A percentile compares a stretch with the other conserved stretches of the same genome.
Conservation (phyloP, 35 echinoderm and acorn worm species). For the Stichopus chloronotus region DNA sequence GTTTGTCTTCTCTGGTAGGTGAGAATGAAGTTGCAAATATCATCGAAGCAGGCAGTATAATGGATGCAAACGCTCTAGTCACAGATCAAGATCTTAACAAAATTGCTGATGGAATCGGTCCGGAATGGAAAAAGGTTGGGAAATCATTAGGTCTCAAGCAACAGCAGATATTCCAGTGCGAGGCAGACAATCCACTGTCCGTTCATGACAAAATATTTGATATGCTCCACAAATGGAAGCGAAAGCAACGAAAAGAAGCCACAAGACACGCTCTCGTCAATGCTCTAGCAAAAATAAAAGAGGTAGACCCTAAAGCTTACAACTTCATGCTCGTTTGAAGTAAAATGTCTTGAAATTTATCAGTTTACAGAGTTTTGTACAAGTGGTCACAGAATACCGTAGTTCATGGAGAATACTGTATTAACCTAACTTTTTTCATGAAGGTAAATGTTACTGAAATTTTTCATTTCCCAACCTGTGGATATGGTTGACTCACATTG, state of each 20-base stretch:
- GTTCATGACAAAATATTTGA: slow-evolving; percentile 39
- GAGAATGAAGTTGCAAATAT: slow-evolving; percentile 8
- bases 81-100: slow-evolving; percentile 53
- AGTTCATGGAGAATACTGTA: no score
- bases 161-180: slow-evolving; percentile 23
- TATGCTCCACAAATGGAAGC: slow-evolving; percentile 48
- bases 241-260: neutral
- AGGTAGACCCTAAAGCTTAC: neutral
- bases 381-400: no score
- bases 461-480: no score
- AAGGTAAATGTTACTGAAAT: no score
- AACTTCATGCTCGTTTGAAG: slow-evolving; percentile 7
- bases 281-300: neutral
- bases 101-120: slow-evolving; percentile 13
- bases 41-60: neutral
- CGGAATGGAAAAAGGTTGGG: slow-evolving; percentile 37
- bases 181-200: slow-evolving; percentile 33
- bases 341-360: neutral
- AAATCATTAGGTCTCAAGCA: neutral
- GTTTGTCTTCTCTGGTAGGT: neutral
- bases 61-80: neutral
- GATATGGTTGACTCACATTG: no score
- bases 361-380: no score
- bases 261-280: slow-evolving; percentile 2
- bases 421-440: no score